phyloP scores from a whole-genome alignment of 2,888 invertebrate species.

The Pyrrhia umbra region DNA sequence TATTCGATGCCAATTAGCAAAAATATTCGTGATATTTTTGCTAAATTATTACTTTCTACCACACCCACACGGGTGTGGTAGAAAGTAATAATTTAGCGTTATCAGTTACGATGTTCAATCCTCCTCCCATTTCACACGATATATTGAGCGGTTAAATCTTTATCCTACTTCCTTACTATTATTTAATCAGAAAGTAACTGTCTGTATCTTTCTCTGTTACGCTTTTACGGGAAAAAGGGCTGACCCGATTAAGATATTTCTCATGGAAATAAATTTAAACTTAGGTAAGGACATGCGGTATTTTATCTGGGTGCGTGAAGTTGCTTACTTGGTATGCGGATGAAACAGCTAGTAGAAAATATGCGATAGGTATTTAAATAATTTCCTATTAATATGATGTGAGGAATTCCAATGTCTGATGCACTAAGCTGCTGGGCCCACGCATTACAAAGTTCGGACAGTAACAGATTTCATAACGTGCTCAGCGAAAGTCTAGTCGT shows the following conservation, averaged over 20 bases:
- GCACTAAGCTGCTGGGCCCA: constrained; percentile 6
- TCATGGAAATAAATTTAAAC: too few relatives aligned
- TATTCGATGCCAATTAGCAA: neutral
- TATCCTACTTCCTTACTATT: too few relatives aligned
- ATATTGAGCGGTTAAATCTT: neutral
- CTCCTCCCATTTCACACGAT: neutral
- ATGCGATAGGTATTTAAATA: neutral
- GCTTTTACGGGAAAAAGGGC: too few relatives aligned
- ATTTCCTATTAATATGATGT: constrained; percentile 12
- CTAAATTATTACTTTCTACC: too few relatives aligned
- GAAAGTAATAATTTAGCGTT: constrained; percentile 18
- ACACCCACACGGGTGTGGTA: constrained; percentile 31
- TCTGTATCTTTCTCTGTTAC: too few relatives aligned
- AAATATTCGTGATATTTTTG: neutral
- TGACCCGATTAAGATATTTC: too few relatives aligned
- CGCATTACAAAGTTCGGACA: neutral
- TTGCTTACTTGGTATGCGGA: too few relatives aligned
- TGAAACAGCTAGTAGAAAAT: too few relatives aligned
- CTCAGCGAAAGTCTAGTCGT: constrained; percentile 12
- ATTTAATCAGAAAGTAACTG: too few relatives aligned
- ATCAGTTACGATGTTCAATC: neutral
- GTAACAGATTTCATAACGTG: constrained; percentile 16
- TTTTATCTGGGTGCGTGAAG: too few relatives aligned
- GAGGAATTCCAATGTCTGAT: constrained; percentile 30
- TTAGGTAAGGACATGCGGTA: too few relatives aligned